Percentiles rank a stretch among this genome's conserved stretches.
Evolutionary conservation across 2,888 invertebrate genomes (phyloP).

Genomic region (Germaria angustata): DNA sequence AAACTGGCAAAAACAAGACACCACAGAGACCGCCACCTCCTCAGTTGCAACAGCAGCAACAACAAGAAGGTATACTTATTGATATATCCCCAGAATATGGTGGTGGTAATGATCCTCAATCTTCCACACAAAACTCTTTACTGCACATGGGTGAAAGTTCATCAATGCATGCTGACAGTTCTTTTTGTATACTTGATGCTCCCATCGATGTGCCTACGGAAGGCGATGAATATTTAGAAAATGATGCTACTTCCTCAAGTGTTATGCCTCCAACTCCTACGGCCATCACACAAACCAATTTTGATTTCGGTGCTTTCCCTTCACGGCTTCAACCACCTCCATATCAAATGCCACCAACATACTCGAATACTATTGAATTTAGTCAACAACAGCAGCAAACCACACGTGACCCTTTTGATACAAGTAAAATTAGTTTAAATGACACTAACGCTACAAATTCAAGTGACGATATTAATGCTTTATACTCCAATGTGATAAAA

Average conservation of each 20-base stretch:
- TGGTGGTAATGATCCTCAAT: conserved; percentile 58
- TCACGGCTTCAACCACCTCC: conserved; percentile 80
- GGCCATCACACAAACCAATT: conserved; percentile 66
- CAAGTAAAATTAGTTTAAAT: conserved; percentile 75
- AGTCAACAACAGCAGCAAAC: conserved; percentile 71
- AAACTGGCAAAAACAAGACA: conserved; percentile 75
- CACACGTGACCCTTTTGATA: conserved; percentile 85
- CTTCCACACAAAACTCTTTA: conserved; percentile 51
- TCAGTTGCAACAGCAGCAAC: conserved; percentile 71
- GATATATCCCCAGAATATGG: conserved; percentile 84
- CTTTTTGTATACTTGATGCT: conserved; percentile 85
- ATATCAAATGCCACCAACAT: conserved; percentile 82
- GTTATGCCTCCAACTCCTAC: conserved; percentile 54
- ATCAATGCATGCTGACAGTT: conserved; percentile 75
- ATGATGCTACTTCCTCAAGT: conserved; percentile 51
- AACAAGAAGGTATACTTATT: conserved; percentile 86
- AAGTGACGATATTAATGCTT: conserved; percentile 63
- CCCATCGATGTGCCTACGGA: conserved; percentile 86
- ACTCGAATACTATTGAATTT: conserved; percentile 81
- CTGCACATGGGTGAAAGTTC: conserved; percentile 70
- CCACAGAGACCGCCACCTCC: conserved; percentile 80
- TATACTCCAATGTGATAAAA: conserved; percentile 73
- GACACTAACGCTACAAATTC: conserved; percentile 70
- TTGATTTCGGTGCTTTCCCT: conserved; percentile 71
- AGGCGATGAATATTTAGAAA: conserved; percentile 67